A percentile compares a stretch with the other conserved stretches of the same genome.
Evolutionary conservation across 2,113 vertebrate genomes (phyloP).

Genomic region (Falcunculus frontatus): DNA sequence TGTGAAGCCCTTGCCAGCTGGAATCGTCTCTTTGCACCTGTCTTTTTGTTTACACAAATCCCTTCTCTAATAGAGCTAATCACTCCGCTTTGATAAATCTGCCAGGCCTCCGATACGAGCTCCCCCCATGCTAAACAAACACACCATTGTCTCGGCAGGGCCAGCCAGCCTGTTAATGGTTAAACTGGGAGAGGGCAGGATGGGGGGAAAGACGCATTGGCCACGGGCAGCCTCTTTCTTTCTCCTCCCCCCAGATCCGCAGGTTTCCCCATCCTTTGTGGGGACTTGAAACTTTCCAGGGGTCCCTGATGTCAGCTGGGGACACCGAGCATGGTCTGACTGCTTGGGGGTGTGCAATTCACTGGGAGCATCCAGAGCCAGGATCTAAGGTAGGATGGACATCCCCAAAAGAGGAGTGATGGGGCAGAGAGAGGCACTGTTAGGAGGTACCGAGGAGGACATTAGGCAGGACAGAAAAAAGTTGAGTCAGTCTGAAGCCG

Average conservation of each 20-base stretch:
- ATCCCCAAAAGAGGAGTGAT: background rate
- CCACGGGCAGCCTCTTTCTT: background rate
- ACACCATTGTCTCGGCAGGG: constrained; percentile 66
- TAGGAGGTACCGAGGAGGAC: background rate
- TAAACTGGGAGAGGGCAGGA: constrained; percentile 53
- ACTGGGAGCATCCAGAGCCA: background rate
- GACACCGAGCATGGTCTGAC: rapidly evolving
- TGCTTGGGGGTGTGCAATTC: background rate
- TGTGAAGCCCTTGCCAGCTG: constrained; percentile 74
- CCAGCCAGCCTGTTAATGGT: constrained; percentile 75
- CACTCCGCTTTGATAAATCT: constrained; percentile 82
- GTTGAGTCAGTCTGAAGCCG: background rate
- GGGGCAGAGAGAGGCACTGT: background rate
- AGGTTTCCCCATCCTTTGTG: background rate
- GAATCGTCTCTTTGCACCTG: constrained; percentile 82
- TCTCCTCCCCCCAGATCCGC: background rate
- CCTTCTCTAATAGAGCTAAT: constrained; percentile 86
- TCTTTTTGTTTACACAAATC: constrained; percentile 87
- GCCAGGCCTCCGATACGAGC: constrained; percentile 72
- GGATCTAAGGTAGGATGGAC: background rate
- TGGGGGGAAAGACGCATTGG: background rate
- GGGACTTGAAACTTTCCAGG: background rate
- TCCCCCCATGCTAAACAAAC: constrained; percentile 70
- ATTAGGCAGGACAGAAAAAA: background rate
- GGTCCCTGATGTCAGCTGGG: background rate